These are phyloP conservation scores for Saguinus midas DNA, from an alignment of 2,113 vertebrate genomes.

Conservation along the genomic window DNA sequence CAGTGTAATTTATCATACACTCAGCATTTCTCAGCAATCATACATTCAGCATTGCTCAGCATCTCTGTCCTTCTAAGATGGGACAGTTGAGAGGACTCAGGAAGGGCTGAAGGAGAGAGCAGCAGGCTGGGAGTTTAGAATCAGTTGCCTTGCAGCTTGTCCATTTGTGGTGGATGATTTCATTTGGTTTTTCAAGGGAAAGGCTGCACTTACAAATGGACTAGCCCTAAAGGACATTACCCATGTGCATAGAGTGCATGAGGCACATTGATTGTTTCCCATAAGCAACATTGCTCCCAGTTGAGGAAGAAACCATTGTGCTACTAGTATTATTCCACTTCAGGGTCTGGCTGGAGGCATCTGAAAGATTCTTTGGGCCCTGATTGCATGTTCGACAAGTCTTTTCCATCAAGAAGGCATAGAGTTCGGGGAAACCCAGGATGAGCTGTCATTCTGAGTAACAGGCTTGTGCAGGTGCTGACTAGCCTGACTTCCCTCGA, in stretches of 20 bases:
- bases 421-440: neutral
- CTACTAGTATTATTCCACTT: neutral
- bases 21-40: too few relatives aligned
- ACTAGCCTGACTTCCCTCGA: neutral
- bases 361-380: neutral
- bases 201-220: neutral
- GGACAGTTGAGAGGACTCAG: neutral
- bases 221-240: neutral
- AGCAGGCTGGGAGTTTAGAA: neutral
- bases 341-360: neutral
- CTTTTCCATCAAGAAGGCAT: conserved; percentile 31
- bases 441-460: conserved; percentile 43
- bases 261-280: neutral
- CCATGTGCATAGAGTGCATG: neutral
- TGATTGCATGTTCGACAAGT: neutral
- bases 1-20: too few relatives aligned
- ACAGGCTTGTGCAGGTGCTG: conserved; percentile 20
- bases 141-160: neutral
- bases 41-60: too few relatives aligned
- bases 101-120: neutral
- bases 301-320: conserved; percentile 1
- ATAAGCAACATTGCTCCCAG: neutral
- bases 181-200: conserved; percentile 3
- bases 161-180: neutral
- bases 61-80: neutral